Percentiles rank a stretch among this genome's conserved stretches.
These are phyloP conservation scores for Euphonia xanthogaster DNA, from an alignment of 2,797 vertebrate species.

Conservation along the genomic window DNA sequence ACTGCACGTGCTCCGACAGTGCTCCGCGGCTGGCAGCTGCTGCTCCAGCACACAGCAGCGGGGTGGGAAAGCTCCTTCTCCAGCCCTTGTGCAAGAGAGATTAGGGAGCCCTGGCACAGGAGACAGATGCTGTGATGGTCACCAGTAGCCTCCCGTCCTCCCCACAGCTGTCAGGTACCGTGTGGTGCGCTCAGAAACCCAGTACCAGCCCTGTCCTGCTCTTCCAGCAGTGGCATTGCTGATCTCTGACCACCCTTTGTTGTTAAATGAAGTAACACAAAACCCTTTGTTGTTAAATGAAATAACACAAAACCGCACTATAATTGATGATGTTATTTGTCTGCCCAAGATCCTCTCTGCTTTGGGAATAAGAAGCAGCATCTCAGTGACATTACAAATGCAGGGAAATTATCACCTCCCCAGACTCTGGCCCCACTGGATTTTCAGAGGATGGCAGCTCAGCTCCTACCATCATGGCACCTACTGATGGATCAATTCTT, in stretches of 20 bases:
- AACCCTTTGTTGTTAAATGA: neutral
- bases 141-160: neutral
- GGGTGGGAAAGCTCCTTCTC: neutral
- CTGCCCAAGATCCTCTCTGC: neutral
- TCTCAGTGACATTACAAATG: neutral
- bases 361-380: neutral
- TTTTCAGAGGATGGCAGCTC: neutral
- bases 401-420: neutral
- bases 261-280: neutral
- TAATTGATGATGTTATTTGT: neutral
- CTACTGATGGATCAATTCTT: neutral
- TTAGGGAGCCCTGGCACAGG: neutral
- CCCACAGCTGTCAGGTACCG: neutral
- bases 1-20: slow-evolving; percentile 45
- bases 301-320: neutral
- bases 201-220: neutral
- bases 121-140: neutral
- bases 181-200: neutral
- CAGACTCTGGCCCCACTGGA: neutral
- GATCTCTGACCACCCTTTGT: neutral
- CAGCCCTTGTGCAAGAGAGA: neutral
- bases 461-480: neutral
- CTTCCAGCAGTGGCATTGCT: neutral
- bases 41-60: neutral
- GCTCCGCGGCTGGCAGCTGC: slow-evolving; percentile 35